Evolutionary conservation across 2,888 invertebrate genomes (phyloP).

Genomic region (Carcina quercana): DNA sequence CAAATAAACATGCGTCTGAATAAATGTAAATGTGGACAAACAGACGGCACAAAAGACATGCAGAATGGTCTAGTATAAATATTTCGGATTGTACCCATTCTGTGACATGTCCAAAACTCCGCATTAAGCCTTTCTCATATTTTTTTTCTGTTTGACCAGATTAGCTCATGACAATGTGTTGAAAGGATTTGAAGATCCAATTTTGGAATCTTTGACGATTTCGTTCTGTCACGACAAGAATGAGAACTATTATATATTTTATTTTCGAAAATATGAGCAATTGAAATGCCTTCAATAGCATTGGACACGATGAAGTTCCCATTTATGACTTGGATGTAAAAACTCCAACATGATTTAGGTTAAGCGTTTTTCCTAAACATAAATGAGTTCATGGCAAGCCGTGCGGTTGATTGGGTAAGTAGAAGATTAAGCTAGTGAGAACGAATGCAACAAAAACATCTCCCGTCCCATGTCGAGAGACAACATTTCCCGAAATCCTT

Average conservation of each 20-base stretch:
- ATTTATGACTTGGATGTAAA: too few relatives aligned
- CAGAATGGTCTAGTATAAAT: constrained; percentile 49
- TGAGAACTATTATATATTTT: too few relatives aligned
- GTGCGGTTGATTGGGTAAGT: too few relatives aligned
- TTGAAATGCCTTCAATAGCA: too few relatives aligned
- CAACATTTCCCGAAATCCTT: constrained; percentile 41
- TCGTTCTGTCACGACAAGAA: constrained; percentile 19
- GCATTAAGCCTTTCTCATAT: constrained; percentile 13
- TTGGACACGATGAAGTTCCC: too few relatives aligned
- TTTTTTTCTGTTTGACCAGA: constrained; percentile 25
- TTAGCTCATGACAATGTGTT: constrained; percentile 24
- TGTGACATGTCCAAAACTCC: constrained; percentile 29
- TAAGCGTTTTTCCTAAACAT: too few relatives aligned
- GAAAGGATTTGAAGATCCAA: constrained; percentile 30
- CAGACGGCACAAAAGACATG: constrained; percentile 36
- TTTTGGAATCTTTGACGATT: constrained; percentile 21
- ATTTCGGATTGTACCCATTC: constrained; percentile 43
- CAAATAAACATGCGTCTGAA: constrained; percentile 49
- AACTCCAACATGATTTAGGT: too few relatives aligned
- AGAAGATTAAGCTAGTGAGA: too few relatives aligned
- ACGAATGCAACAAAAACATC: too few relatives aligned
- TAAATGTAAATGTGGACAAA: constrained; percentile 65
- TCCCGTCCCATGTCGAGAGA: constrained; percentile 50
- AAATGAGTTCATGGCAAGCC: too few relatives aligned
- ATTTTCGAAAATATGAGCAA: too few relatives aligned